Conservation (phyloP, 2,797 vertebrate species). For the Macropus fuliginosus region DNA sequence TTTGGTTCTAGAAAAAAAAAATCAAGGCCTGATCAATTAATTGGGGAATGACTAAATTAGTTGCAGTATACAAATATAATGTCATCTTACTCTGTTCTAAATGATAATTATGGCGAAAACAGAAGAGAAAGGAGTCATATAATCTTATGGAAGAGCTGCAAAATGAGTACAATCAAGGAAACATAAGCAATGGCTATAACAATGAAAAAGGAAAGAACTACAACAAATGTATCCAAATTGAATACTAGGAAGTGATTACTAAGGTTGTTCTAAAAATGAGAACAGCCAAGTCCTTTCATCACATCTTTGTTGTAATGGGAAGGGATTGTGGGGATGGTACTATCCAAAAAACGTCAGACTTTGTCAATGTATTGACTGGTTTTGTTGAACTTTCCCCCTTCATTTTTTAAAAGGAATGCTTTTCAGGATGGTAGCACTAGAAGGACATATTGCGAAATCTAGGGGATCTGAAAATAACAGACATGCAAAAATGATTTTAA, state of each 20-base stretch:
- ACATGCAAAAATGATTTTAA: neutral
- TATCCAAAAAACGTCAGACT: neutral
- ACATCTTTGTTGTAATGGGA: neutral
- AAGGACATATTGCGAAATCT: neutral
- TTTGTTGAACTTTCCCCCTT: neutral
- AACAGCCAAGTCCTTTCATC: neutral
- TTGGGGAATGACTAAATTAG: too few species aligned
- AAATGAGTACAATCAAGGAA: too few species aligned
- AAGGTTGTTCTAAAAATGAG: neutral
- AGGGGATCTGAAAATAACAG: neutral
- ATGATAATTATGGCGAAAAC: too few species aligned
- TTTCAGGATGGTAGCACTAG: neutral
- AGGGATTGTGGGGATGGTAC: neutral
- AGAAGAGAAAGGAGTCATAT: too few species aligned
- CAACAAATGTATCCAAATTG: neutral
- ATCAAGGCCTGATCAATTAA: too few species aligned
- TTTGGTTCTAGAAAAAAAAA: too few species aligned
- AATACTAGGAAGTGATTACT: neutral
- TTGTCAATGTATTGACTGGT: neutral
- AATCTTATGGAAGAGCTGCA: fast-evolving
- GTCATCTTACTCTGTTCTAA: too few species aligned
- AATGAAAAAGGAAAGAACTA: too few species aligned
- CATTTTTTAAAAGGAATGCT: neutral
- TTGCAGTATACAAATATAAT: too few species aligned
- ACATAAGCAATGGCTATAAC: too few species aligned